Conservation (phyloP, 2,113 vertebrate species). For the Gymnobelideus leadbeateri region DNA sequence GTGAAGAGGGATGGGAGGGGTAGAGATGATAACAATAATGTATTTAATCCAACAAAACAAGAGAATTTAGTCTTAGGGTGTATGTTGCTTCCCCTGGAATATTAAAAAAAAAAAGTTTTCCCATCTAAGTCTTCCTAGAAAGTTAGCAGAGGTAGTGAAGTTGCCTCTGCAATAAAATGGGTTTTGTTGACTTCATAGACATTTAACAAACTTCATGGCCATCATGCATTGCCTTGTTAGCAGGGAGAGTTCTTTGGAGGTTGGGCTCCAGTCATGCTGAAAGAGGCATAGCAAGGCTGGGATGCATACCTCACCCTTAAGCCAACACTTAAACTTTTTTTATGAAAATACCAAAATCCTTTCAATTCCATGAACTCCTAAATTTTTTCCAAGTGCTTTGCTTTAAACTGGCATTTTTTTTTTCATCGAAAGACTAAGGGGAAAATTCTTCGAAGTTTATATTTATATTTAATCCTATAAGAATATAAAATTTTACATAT, state of each 20-base stretch:
- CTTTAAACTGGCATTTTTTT: conserved; percentile 53
- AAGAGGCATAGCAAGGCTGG: neutral
- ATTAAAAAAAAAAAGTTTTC: neutral
- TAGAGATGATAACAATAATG: neutral
- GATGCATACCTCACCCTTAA: neutral
- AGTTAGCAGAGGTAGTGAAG: conserved; percentile 4
- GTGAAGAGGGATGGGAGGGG: neutral
- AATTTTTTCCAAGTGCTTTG: conserved; percentile 6
- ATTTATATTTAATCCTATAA: conserved; percentile 33
- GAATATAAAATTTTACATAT: conserved; percentile 53
- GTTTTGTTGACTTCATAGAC: conserved; percentile 23
- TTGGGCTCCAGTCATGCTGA: neutral
- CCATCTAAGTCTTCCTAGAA: conserved; percentile 27
- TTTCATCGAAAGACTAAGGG: conserved; percentile 29
- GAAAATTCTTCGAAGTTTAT: conserved; percentile 39
- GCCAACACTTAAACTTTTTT: neutral
- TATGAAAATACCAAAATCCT: neutral
- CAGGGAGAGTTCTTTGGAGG: neutral
- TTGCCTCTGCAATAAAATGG: conserved; percentile 1
- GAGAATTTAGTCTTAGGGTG: neutral
- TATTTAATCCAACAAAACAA: neutral
- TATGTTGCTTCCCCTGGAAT: neutral
- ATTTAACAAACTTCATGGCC: conserved; percentile 14
- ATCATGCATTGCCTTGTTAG: neutral
- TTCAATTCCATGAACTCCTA: conserved; percentile 56